These are phyloP conservation scores for Tigriopus japonicus DNA, from an alignment of 1,140 invertebrate genomes.

Conservation along the genomic window DNA sequence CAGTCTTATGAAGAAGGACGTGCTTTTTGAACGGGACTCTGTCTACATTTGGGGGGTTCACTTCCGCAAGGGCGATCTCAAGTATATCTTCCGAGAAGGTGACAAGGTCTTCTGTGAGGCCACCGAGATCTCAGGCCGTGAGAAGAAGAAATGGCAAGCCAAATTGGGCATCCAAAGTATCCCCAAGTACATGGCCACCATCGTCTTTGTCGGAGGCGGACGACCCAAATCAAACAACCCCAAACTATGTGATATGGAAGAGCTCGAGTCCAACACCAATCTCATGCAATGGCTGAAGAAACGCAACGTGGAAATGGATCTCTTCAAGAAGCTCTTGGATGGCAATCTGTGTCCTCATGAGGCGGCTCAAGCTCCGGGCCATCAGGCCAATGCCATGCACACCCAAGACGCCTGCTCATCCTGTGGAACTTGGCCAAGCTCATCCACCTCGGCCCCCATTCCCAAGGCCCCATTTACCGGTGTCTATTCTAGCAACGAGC, in stretches of 20 bases:
- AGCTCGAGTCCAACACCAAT: background rate
- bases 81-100: background rate
- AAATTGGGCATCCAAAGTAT: background rate
- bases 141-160: background rate
- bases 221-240: background rate
- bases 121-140: background rate
- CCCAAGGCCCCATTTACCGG: background rate
- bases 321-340: background rate
- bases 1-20: background rate
- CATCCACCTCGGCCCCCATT: background rate
- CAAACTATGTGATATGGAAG: background rate
- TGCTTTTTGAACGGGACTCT: background rate
- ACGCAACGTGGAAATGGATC: background rate
- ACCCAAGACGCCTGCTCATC: too few relatives aligned
- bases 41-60: background rate
- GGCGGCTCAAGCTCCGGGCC: background rate
- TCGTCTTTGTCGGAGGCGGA: background rate
- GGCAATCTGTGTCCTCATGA: background rate
- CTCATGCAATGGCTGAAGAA: slow-evolving; percentile 2
- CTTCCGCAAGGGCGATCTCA: background rate
- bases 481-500: too few relatives aligned
- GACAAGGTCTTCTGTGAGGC: slow-evolving; percentile 2
- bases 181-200: background rate
- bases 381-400: background rate
- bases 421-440: too few relatives aligned